Evolutionary conservation across 2,797 vertebrate species (phyloP), one percentile per base, ranked within the genome.

Genomic region (Trematomus bernacchii): DNA sequence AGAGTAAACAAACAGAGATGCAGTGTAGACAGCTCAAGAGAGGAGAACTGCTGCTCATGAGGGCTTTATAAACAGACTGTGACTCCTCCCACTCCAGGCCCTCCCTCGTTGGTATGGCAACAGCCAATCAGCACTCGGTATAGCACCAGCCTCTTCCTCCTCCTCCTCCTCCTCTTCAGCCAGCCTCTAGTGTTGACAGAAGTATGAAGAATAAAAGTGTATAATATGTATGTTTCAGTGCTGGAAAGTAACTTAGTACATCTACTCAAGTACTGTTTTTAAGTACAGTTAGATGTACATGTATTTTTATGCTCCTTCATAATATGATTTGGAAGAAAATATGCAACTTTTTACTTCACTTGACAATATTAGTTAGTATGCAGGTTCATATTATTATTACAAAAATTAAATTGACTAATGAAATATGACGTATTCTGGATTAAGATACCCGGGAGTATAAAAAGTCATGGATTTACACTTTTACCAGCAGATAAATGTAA

Each of bases 91-190:
- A 37, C 85, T 88, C 71, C 71, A 19, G 73, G 78, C 87, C 93
- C 92, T 70, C 94, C 95, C 82, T 66, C 69, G 92, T 95, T 92
- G 94, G 71, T 87, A 95, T 94, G 91, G 93, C 84, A 92, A 95
- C 90, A 21, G 55, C 95, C 94, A 93, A 95, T 94, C 79, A 21
- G 44, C 15, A 54, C 55, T 51, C 51, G 6, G 79, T 74, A 86
- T 71, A 42, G 52, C 67, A 60, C 87, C 70, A 85, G 87, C 82
- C 87, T 27, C 33, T 37, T 81, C 87, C 85, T 72, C 79, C 80
- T 73, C 64, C 65, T 76, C 72, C 66, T 70, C 86, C 84, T 81
- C 67, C 65, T 66, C 66, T 70, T 77, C 79, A 80, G 71, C 75
- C 71, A 53, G 77, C 85, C 83, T 83, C 75, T 86, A 50, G 85